phyloP scores from a whole-genome alignment of 2,888 invertebrate species.

The Caenorhabditis imperialis region DNA sequence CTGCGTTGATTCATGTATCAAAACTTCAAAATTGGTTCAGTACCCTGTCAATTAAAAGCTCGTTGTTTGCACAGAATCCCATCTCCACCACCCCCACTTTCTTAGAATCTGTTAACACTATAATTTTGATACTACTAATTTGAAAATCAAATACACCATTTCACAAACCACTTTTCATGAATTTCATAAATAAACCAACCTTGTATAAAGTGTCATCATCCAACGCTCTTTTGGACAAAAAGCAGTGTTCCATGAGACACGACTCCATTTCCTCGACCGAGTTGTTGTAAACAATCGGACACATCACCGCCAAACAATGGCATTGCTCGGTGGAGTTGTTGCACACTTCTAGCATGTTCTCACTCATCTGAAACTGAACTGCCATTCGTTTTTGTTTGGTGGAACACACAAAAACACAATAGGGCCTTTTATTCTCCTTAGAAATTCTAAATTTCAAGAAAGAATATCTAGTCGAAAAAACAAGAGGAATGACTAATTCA shows the following conservation, averaged over 20 bases:
- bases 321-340: conserved; percentile 42
- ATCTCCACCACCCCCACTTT: no score
- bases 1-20: no score
- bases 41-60: no score
- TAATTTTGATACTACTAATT: no score
- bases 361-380: conserved; percentile 32
- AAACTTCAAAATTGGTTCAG: no score
- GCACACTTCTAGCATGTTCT: conserved; percentile 40
- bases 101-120: no score
- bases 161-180: no score
- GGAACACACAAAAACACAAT: no score
- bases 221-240: conserved; percentile 61
- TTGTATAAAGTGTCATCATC: conserved; percentile 57
- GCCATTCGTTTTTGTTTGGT: conserved; percentile 11
- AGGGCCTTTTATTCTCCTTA: neutral
- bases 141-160: no score
- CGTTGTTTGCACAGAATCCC: no score
- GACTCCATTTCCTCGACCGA: conserved; percentile 57
- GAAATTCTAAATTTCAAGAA: neutral
- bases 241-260: conserved; percentile 66
- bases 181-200: conserved; percentile 19
- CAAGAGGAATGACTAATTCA: neutral
- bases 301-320: conserved; percentile 48
- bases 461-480: neutral
- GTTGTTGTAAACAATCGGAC: conserved; percentile 54